Conservation (phyloP, 2,888 invertebrate species). For the Microplitis deprimator region DNA sequence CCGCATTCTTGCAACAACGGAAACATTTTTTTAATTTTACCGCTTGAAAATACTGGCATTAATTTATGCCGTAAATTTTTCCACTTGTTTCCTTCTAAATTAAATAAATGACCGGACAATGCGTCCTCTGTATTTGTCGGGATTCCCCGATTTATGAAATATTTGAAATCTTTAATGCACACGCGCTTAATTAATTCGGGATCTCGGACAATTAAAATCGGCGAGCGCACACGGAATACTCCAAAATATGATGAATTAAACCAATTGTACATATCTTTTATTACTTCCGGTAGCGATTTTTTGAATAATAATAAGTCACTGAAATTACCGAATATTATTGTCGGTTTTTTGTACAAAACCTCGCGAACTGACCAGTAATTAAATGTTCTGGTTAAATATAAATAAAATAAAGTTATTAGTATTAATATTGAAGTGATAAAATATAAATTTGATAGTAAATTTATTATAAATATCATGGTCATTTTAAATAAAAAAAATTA, state of each 20-base stretch:
- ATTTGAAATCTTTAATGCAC: slow-evolving; percentile 62
- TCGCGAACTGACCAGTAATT: slow-evolving; percentile 62
- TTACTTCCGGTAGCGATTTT: slow-evolving; percentile 62
- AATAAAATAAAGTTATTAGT: slow-evolving; percentile 50
- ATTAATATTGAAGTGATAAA: background rate
- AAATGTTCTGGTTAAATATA: slow-evolving; percentile 62
- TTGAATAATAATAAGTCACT: slow-evolving; percentile 59
- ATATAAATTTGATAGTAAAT: background rate
- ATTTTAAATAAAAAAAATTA: background rate
- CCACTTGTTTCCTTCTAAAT: slow-evolving; percentile 71
- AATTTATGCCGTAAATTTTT: slow-evolving; percentile 70
- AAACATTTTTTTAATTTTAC: slow-evolving; percentile 73
- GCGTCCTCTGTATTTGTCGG: slow-evolving; percentile 65
- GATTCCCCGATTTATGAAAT: slow-evolving; percentile 65
- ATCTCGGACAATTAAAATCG: slow-evolving; percentile 64
- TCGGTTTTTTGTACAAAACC: slow-evolving; percentile 63
- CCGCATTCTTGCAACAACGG: slow-evolving; percentile 68
- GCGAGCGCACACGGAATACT: slow-evolving; percentile 62
- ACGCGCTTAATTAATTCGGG: slow-evolving; percentile 64
- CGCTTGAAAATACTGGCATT: slow-evolving; percentile 73
- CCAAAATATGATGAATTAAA: slow-evolving; percentile 65
- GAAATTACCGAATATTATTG: slow-evolving; percentile 64
- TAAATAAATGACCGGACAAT: slow-evolving; percentile 68
- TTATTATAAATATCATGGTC: background rate
- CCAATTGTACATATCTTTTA: slow-evolving; percentile 66